Conservation (phyloP, 2,888 invertebrate species). For the Crepidodera aurea region DNA sequence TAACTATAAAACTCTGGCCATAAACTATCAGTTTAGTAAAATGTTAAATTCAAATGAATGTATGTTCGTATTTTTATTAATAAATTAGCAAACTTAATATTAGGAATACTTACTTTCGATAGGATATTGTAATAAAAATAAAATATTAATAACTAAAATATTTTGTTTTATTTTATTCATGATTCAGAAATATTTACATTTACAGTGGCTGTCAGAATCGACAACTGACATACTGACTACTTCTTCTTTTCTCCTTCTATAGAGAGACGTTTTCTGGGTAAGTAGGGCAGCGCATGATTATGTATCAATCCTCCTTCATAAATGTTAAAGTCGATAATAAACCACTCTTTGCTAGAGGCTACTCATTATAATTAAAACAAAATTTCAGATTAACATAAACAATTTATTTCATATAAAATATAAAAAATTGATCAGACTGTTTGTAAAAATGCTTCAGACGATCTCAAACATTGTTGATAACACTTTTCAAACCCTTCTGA, state of each 20-base stretch:
- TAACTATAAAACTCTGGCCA: background rate
- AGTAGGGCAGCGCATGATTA: too few relatives aligned
- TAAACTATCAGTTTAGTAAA: too few relatives aligned
- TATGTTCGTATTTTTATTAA: too few relatives aligned
- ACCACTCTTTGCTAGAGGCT: too few relatives aligned
- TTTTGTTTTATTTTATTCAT: slow-evolving; percentile 14
- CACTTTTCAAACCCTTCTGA: slow-evolving; percentile 78
- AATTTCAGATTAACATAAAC: too few relatives aligned
- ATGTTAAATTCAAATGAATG: too few relatives aligned
- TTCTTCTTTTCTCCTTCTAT: background rate
- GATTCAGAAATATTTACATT: slow-evolving; percentile 25
- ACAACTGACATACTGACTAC: background rate
- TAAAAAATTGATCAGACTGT: slow-evolving; percentile 32
- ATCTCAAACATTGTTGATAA: slow-evolving; percentile 76
- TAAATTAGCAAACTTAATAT: too few relatives aligned
- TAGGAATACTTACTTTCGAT: background rate
- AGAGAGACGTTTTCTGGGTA: too few relatives aligned
- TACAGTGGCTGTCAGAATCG: background rate
- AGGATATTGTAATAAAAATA: slow-evolving; percentile 17
- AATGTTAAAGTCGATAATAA: too few relatives aligned
- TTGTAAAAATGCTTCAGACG: slow-evolving; percentile 73
- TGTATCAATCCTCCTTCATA: too few relatives aligned
- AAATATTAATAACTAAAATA: slow-evolving; percentile 19
- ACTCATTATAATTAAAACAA: too few relatives aligned
- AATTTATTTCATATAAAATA: too few relatives aligned